Conservation (phyloP, 2,113 vertebrate species). For the Apaloderma vittatum region DNA sequence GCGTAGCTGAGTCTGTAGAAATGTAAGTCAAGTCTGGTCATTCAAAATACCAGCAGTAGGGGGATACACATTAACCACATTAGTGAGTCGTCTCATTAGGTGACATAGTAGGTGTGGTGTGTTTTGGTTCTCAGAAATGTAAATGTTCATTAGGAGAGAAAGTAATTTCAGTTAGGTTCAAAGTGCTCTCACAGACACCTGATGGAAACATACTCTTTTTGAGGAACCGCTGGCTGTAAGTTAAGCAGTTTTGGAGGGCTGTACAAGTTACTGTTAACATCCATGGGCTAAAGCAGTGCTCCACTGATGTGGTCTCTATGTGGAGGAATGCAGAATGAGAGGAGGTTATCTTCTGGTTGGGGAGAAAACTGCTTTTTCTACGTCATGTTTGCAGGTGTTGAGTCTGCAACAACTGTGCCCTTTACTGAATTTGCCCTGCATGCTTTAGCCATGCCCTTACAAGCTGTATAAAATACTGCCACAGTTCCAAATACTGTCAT, state of each 20-base stretch:
- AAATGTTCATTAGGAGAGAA: not conserved
- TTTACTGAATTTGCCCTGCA: not conserved
- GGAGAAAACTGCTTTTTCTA: not conserved
- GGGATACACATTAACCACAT: not conserved
- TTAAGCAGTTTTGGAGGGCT: not conserved
- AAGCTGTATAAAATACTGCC: not conserved
- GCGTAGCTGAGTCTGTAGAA: not conserved
- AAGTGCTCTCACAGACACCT: not conserved
- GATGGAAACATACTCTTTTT: not conserved
- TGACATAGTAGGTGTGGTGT: not conserved
- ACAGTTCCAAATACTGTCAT: not conserved
- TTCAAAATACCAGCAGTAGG: not conserved
- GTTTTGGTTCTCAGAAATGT: not conserved
- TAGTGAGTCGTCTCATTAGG: not conserved
- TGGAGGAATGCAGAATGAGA: rapidly evolving
- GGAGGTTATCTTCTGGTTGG: not conserved
- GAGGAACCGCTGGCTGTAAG: not conserved
- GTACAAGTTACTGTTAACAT: not conserved
- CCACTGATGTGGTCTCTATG: not conserved
- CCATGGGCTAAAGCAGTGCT: rapidly evolving
- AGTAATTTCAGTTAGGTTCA: not conserved
- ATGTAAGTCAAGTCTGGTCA: not conserved
- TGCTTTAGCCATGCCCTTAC: not conserved
- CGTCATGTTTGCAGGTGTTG: not conserved
- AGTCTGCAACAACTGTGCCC: not conserved